Conservation (phyloP, 2,888 invertebrate genomes). For the Meteorus colon region DNA sequence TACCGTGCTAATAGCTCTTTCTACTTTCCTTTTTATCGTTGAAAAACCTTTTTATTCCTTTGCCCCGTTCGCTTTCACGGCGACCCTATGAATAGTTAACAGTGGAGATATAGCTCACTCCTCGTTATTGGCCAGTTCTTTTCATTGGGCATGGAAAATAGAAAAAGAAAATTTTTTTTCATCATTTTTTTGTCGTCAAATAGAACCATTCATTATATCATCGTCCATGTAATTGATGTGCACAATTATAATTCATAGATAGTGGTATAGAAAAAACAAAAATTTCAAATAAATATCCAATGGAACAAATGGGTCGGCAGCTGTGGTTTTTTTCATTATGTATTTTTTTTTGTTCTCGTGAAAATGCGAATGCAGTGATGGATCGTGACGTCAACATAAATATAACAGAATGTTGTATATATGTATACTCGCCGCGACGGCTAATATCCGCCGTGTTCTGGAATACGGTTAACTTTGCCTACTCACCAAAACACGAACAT, state of each 20-base stretch:
- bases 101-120: background rate
- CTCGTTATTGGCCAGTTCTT: constrained; percentile 36
- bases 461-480: constrained; percentile 48
- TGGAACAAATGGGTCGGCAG: no score
- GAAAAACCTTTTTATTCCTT: constrained; percentile 26
- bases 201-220: constrained; percentile 1
- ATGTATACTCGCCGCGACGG: constrained; percentile 13
- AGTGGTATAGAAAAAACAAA: background rate
- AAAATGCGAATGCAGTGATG: background rate
- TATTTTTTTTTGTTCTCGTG: background rate
- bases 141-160: constrained; percentile 1
- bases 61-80: constrained; percentile 27
- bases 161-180: background rate
- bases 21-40: constrained; percentile 39
- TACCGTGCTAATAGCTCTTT: constrained; percentile 45
- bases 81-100: constrained; percentile 43
- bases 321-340: no score
- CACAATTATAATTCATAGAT: background rate
- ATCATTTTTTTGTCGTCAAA: constrained; percentile 1
- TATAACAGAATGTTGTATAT: constrained; percentile 15
- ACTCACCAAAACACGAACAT: constrained; percentile 46
- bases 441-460: constrained; percentile 45
- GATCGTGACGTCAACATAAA: constrained; percentile 19
- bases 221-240: background rate
- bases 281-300: background rate